Evolutionary conservation across 2,888 invertebrate genomes (phyloP), one percentile per base, ranked within the genome.

Genomic region (Coenonympha arcania): DNA sequence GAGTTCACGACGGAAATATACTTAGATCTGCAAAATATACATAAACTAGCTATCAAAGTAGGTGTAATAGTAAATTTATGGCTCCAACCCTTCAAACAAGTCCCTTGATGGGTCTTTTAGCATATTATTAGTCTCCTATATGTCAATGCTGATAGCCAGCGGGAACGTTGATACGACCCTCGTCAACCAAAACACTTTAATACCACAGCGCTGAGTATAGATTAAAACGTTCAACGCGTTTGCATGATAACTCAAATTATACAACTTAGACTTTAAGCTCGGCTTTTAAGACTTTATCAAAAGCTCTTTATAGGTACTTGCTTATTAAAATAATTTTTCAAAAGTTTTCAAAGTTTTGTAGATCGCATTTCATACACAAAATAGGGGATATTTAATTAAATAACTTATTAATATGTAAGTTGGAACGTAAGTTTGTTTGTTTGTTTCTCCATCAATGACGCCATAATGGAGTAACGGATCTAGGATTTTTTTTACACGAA

Each of bases 171-270:
- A 28, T n/a, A 26, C 41, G 41, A 41, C 41, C 41, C 41, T 30
- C 8, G 41, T 41, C 41, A 41, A 30, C 30, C 11, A 30, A 28
- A 41, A 28, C 11, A 30, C 41, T 30, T 19, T 41, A 41, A 41
- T 30, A 30, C 41, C 28, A 26, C 13, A 28, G 16, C 30, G 19
- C 41, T 30, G 28, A 5, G 28, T 41, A 28, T 11, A 41, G 41
- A 41, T 41, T 41, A 41, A 41, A 41, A 30, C 30, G 41, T 41
- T 41, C 28, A 41, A 30, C 28, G 28, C 41, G 11, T 30, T 41
- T 41, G 28, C n/a, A n/a, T 41, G 41, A 30, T 28, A 26, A 13
- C 13, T 8, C 30, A 41, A 28, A 41, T 30, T 19, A 30, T 41
- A 41, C 41, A 28, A 30, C 28, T 15, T 13, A 19, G 30, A 41